phyloP scores from a whole-genome alignment of 2,888 invertebrate genomes.

The Mamestra brassicae region DNA sequence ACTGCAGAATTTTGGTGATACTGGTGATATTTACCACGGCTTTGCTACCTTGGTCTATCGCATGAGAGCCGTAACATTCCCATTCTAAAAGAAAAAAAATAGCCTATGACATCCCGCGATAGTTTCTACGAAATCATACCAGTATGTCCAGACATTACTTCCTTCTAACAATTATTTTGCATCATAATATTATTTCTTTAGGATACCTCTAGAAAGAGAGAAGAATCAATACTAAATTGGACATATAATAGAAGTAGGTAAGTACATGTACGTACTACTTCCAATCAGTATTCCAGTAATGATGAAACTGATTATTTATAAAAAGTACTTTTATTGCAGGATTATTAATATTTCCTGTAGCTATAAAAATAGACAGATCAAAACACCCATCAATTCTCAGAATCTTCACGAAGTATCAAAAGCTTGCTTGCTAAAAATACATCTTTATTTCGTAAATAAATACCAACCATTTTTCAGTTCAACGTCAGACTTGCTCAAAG shows the following conservation, averaged over 20 bases:
- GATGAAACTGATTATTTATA: neutral
- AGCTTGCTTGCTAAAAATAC: neutral
- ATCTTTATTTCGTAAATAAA: neutral
- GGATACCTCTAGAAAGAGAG: no score
- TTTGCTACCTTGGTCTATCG: neutral
- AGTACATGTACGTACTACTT: no score
- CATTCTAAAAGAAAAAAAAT: no score
- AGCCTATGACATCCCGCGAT: no score
- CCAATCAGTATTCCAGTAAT: no score
- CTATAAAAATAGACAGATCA: neutral
- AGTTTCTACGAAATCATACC: no score
- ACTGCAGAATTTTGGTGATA: neutral
- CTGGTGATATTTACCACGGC: neutral
- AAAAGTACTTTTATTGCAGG: neutral
- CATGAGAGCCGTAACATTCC: neutral
- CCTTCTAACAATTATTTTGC: no score
- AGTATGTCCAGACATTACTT: no score
- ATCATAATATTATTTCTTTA: no score
- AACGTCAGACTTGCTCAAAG: constrained; percentile 1
- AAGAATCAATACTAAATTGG: no score
- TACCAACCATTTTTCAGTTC: neutral
- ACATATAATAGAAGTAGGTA: no score
- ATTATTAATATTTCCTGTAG: neutral
- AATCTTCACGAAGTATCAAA: neutral
- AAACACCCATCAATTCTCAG: neutral